Percentiles rank a stretch among this genome's conserved stretches.
phyloP scores from a whole-genome alignment of 2,113 vertebrate species.

The Cyanoramphus novaezelandiae region DNA sequence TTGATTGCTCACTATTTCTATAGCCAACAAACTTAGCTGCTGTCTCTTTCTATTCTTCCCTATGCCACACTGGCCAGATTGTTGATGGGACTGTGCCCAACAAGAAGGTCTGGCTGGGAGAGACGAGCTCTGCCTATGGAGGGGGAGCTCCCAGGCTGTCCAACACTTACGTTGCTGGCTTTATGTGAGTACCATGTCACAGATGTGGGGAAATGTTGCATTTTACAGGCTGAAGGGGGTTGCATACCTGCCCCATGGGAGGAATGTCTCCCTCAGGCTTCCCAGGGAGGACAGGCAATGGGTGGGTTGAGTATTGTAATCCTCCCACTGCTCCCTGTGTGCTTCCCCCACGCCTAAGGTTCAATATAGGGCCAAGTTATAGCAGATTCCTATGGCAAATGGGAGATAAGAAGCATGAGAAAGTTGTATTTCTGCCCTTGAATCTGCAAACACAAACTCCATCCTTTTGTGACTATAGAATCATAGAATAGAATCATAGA shows the following conservation, averaged over 20 bases:
- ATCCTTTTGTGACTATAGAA: background rate
- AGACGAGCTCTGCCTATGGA: constrained; percentile 93
- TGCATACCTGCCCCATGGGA: fast-evolving
- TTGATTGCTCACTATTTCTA: background rate
- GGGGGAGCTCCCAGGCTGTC: constrained; percentile 88
- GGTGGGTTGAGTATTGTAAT: background rate
- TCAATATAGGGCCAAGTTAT: background rate
- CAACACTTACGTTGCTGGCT: constrained; percentile 88
- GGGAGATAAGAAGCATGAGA: background rate
- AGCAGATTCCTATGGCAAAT: background rate
- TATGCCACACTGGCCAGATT: constrained; percentile 44
- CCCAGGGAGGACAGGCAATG: fast-evolving
- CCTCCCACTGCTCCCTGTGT: background rate
- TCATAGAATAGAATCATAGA: too few relatives aligned
- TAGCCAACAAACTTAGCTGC: background rate
- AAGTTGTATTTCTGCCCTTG: background rate
- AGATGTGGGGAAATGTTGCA: background rate
- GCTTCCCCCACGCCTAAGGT: background rate
- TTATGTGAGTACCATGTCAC: constrained; percentile 84
- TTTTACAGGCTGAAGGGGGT: background rate
- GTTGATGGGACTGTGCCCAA: constrained; percentile 69
- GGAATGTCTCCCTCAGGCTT: background rate
- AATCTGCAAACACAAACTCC: background rate
- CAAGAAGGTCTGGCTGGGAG: constrained; percentile 92
- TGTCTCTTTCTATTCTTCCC: background rate